phyloP scores from a whole-genome alignment of 2,888 invertebrate species.

The Mythimna pallens region DNA sequence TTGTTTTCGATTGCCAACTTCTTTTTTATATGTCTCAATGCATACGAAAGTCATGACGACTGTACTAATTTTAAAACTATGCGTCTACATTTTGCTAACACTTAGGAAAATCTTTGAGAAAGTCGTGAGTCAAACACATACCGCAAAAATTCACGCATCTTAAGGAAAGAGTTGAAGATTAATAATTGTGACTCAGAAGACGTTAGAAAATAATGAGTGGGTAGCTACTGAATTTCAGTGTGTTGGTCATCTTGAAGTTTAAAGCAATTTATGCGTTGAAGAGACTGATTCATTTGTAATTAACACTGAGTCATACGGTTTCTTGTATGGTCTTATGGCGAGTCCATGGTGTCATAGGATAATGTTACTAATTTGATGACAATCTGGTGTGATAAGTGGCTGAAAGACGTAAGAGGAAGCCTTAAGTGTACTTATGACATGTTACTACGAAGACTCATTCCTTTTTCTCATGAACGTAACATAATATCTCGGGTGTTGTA shows the following conservation, averaged over 20 bases:
- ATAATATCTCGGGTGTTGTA: neutral
- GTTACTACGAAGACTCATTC: neutral
- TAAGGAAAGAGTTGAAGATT: neutral
- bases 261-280: neutral
- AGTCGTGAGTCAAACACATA: neutral
- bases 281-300: constrained; percentile 27
- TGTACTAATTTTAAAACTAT: neutral
- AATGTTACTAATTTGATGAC: constrained; percentile 23
- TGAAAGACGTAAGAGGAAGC: neutral
- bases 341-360: constrained; percentile 11
- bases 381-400: neutral
- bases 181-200: constrained; percentile 10
- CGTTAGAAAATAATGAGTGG: neutral
- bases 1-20: neutral
- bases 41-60: neutral
- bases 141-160: neutral
- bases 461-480: constrained; percentile 9
- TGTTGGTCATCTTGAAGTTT: constrained; percentile 34
- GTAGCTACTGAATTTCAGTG: constrained; percentile 24
- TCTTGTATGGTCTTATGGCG: neutral
- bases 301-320: constrained; percentile 32
- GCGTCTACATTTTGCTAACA: neutral
- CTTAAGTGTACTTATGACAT: constrained; percentile 7
- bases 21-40: neutral
- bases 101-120: neutral